A percentile compares a stretch with the other conserved stretches of the same genome.
phyloP scores from a whole-genome alignment of 2,888 invertebrate species.

The Cephus pygmeus region DNA sequence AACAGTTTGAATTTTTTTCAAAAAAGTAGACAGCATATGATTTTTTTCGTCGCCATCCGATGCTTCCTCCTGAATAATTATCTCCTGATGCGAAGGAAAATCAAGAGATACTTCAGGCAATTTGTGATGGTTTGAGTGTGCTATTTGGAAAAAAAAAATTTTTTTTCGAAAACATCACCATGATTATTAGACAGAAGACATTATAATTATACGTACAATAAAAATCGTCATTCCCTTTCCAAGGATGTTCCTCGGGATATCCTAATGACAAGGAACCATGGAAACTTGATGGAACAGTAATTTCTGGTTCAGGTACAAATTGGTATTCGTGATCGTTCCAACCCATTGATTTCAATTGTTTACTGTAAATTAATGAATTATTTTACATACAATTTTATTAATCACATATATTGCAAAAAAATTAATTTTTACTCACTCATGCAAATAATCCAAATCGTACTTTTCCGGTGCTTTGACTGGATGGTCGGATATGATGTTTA shows the following conservation, averaged over 20 bases:
- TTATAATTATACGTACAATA: too few relatives aligned
- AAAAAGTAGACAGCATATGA: slow-evolving; percentile 34
- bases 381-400: background rate
- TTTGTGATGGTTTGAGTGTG: background rate
- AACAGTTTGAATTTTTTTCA: slow-evolving; percentile 40
- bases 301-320: slow-evolving; percentile 34
- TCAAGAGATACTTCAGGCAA: slow-evolving; percentile 37
- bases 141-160: too few relatives aligned
- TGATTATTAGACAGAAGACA: too few relatives aligned
- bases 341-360: slow-evolving; percentile 39
- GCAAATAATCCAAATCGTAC: slow-evolving; percentile 37
- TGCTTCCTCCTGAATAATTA: slow-evolving; percentile 43
- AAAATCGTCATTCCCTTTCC: too few relatives aligned
- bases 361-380: slow-evolving; percentile 29
- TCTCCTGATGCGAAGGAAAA: slow-evolving; percentile 47
- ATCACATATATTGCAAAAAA: background rate
- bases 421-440: slow-evolving; percentile 34
- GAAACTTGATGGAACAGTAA: slow-evolving; percentile 16
- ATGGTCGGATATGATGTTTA: slow-evolving; percentile 30
- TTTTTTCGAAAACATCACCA: too few relatives aligned
- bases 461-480: slow-evolving; percentile 38
- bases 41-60: slow-evolving; percentile 33
- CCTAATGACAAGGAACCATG: background rate
- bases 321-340: slow-evolving; percentile 45
- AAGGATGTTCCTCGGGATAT: too few relatives aligned